These are phyloP conservation scores for Ectobius pallidus DNA, from an alignment of 2,888 invertebrate genomes.

Conservation along the genomic window DNA sequence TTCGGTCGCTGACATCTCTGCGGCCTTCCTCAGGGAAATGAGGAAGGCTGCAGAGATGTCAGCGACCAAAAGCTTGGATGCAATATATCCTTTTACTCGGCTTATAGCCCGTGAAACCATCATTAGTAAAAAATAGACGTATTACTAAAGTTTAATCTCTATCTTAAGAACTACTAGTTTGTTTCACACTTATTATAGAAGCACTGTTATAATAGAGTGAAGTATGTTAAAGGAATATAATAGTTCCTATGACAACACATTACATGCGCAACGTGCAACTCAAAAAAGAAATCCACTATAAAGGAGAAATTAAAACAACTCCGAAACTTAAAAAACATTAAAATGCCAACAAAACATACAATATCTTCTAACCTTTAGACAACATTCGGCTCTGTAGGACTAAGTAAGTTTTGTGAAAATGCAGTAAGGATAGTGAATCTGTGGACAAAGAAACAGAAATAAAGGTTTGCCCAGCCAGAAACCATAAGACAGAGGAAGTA, in stretches of 20 bases:
- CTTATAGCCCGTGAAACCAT: no score
- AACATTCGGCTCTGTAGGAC: slow-evolving; percentile 43
- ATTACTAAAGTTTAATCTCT: no score
- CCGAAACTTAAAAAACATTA: slow-evolving; percentile 18
- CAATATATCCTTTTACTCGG: no score
- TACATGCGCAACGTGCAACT: slow-evolving; percentile 18
- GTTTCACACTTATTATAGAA: no score
- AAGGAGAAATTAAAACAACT: slow-evolving; percentile 10
- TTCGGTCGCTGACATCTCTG: no score
- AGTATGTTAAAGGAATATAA: background rate
- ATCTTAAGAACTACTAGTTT: no score
- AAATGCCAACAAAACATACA: slow-evolving; percentile 20
- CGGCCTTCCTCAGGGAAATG: no score
- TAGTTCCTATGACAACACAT: background rate
- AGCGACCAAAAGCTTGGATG: no score
- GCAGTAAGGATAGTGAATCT: slow-evolving; percentile 44
- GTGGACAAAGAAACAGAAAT: slow-evolving; percentile 43
- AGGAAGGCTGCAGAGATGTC: no score
- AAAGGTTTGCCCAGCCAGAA: slow-evolving; percentile 27
- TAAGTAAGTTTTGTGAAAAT: slow-evolving; percentile 44
- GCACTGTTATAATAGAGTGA: background rate
- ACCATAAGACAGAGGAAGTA: slow-evolving; percentile 21
- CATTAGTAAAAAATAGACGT: no score
- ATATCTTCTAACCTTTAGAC: slow-evolving; percentile 40
- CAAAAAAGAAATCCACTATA: background rate